phyloP scores from a whole-genome alignment of 2,797 vertebrate species.

The Pogoniulus pusillus region DNA sequence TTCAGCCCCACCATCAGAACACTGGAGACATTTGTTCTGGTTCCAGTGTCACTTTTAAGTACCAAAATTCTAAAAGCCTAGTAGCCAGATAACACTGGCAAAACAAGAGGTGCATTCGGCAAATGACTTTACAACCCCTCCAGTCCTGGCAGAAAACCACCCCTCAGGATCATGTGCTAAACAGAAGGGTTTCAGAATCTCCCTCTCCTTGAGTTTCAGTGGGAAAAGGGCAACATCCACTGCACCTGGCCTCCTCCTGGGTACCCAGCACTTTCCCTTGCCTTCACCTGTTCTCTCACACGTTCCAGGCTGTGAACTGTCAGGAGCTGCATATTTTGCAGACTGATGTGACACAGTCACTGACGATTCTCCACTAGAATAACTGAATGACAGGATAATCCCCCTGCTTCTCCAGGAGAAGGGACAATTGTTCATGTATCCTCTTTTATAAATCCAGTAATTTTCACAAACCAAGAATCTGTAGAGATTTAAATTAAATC shows the following conservation, averaged over 20 bases:
- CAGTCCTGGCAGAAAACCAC: background rate
- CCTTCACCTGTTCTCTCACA: fast-evolving
- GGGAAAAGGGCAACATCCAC: background rate
- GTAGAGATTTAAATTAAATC: background rate
- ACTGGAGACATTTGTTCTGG: background rate
- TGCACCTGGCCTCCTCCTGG: background rate
- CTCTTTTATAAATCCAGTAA: background rate
- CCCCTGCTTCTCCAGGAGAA: background rate
- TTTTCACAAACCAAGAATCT: background rate
- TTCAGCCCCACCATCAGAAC: background rate
- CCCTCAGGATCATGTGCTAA: background rate
- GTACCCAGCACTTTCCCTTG: background rate
- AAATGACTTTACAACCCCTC: background rate
- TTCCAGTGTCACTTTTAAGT: background rate
- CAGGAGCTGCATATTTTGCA: background rate
- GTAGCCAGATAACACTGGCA: background rate
- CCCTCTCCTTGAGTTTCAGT: fast-evolving
- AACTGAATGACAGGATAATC: background rate
- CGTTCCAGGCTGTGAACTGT: background rate
- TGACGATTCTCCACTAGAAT: background rate
- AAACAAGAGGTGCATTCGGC: background rate
- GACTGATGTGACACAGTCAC: background rate
- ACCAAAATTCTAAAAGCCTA: background rate
- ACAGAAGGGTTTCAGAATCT: background rate
- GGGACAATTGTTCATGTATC: background rate